phyloP scores from a whole-genome alignment of 2,888 invertebrate species.

The Latrodectus hesperus region DNA sequence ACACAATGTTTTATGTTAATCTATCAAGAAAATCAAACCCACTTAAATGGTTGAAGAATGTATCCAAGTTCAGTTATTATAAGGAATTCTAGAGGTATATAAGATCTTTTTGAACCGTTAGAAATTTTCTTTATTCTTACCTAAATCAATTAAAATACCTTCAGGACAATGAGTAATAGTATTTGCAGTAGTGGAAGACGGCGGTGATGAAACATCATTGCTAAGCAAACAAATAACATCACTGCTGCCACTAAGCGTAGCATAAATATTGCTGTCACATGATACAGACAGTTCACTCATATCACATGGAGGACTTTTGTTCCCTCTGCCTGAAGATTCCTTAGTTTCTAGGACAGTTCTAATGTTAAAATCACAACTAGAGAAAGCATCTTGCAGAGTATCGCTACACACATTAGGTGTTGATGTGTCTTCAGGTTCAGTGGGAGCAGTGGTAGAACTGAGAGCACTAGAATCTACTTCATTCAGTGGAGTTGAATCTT shows the following conservation, averaged over 20 bases:
- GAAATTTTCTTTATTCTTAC: slow-evolving; percentile 8
- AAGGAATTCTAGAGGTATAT: too few relatives aligned
- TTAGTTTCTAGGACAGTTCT: neutral
- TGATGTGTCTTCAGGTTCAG: neutral
- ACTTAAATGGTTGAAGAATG: too few relatives aligned
- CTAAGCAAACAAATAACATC: slow-evolving; percentile 62
- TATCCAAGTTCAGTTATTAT: too few relatives aligned
- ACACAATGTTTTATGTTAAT: too few relatives aligned
- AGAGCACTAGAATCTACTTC: slow-evolving; percentile 10
- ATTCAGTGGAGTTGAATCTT: neutral
- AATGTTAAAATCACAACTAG: neutral
- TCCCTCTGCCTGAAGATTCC: neutral
- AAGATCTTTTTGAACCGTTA: too few relatives aligned
- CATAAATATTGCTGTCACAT: slow-evolving; percentile 46
- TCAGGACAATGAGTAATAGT: slow-evolving; percentile 42
- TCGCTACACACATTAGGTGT: neutral
- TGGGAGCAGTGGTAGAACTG: neutral
- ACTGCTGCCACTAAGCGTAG: slow-evolving; percentile 62
- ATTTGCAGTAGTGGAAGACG: slow-evolving; percentile 48
- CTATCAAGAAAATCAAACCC: too few relatives aligned
- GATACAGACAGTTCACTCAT: slow-evolving; percentile 3
- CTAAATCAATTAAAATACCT: slow-evolving; percentile 61
- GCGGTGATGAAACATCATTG: slow-evolving; percentile 57
- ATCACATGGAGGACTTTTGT: neutral
- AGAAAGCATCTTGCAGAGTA: neutral